phyloP scores from a whole-genome alignment of 2,113 vertebrate species.

The Eleginops maclovinus region DNA sequence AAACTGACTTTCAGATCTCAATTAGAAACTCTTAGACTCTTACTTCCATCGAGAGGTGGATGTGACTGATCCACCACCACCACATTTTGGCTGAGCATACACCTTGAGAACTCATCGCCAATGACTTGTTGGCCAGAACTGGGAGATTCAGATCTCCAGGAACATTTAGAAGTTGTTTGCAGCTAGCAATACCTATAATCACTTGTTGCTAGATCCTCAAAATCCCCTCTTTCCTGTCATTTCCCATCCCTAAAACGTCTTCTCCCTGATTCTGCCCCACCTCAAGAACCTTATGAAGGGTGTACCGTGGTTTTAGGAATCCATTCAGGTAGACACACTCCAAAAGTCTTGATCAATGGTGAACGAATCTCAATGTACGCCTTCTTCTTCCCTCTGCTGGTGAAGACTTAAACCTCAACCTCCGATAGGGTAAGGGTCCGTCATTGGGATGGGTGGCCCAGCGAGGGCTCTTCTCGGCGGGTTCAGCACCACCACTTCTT shows the following conservation, averaged over 20 bases:
- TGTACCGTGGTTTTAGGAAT: background rate
- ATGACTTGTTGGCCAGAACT: conserved; percentile 49
- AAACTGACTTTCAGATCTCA: background rate
- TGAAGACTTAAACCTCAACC: conserved; percentile 20
- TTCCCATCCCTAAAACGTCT: background rate
- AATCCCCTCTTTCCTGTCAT: background rate
- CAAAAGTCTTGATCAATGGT: conserved; percentile 27
- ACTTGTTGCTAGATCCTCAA: conserved; percentile 10
- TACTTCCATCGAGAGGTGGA: conserved; percentile 7
- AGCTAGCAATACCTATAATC: conserved; percentile 40
- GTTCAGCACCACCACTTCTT: conserved; percentile 84
- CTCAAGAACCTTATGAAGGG: background rate
- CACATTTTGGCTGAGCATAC: background rate
- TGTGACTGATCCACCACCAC: conserved; percentile 39
- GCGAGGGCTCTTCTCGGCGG: conserved; percentile 82
- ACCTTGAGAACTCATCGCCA: conserved; percentile 3
- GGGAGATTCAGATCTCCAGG: conserved; percentile 26
- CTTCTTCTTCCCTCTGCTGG: conserved; percentile 10
- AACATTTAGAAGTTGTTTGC: conserved; percentile 16
- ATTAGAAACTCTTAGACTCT: conserved; percentile 2
- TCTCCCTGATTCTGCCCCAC: background rate
- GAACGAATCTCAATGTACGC: background rate
- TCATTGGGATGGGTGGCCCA: conserved; percentile 82
- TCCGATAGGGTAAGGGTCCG: background rate
- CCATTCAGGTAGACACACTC: background rate